A percentile compares a stretch with the other conserved stretches of the same genome.
These are phyloP conservation scores for Cassiopea xamachana DNA, from an alignment of 30 jellyfish, hydroid and myxozoan species.

Conservation along the genomic window DNA sequence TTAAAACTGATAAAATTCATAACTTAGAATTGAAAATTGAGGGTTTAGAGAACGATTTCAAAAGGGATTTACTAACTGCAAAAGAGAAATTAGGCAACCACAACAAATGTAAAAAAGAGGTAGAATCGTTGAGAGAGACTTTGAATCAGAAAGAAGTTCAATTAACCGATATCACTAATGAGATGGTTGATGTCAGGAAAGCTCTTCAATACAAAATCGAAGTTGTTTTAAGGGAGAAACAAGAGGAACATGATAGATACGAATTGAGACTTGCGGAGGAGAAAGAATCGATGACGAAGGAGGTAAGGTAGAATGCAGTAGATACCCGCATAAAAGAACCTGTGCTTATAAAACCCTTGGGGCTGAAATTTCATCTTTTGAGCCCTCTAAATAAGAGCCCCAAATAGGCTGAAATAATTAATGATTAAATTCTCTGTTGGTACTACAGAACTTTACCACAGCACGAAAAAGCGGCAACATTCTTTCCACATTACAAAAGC, in stretches of 20 bases:
- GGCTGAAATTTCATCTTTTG: no score
- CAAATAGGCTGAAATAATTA: no score
- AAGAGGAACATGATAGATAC: slow-evolving; percentile 11
- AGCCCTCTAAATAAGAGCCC: no score
- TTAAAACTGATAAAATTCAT: slow-evolving; percentile 39
- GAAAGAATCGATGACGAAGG: slow-evolving; percentile 28
- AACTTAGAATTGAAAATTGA: slow-evolving; percentile 38
- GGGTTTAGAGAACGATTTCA: slow-evolving; percentile 31
- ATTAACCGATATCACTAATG: slow-evolving; percentile 22
- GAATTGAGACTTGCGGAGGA: slow-evolving; percentile 16
- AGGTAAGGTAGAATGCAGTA: slow-evolving; percentile 4
- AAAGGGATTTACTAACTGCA: slow-evolving; percentile 44
- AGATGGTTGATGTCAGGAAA: slow-evolving; percentile 9
- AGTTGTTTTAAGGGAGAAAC: not conserved
- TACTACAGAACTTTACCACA: no score
- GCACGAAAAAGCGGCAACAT: no score
- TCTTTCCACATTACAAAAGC: no score
- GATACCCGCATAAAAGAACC: no score
- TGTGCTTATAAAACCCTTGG: no score
- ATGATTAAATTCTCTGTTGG: no score
- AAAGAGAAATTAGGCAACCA: slow-evolving; percentile 61
- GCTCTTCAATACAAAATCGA: slow-evolving; percentile 25
- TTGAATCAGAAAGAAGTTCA: slow-evolving; percentile 43
- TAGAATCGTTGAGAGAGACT: slow-evolving; percentile 37
- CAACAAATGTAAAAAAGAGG: slow-evolving; percentile 51